Evolutionary conservation across 2,113 vertebrate genomes (phyloP), one percentile per base, ranked within the genome.

Genomic region (Actinemys pallida): DNA sequence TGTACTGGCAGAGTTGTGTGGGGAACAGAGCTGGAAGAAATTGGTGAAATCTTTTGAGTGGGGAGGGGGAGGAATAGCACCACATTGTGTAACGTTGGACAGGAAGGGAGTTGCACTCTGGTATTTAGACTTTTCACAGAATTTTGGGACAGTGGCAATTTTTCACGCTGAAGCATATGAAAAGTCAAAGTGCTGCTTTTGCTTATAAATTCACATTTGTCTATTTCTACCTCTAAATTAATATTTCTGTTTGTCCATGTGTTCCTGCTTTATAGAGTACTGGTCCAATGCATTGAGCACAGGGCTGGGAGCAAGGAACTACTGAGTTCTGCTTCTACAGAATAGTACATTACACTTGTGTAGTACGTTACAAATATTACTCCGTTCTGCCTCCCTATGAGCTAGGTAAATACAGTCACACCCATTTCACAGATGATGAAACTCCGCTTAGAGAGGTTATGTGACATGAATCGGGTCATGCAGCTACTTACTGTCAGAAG

Each of bases 401-500:
- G 78, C 62, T 53, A 90, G 78, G 57, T 96, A 89, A 92, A 54
- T 96, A 95, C 93, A 76, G 42, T 94, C 79, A 92, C 52, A 92
- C 53, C 20, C 65, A 45, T 95, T 96, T 81, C 91, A 69, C 84
- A 91, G 90, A 81, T 86, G 39, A 94, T 57, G 83, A 91, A 88
- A 88, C 93, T 88, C 82, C 54, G 94, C 86, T 92, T 75, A 2
- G 54, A 86, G 72, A 72, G 52, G 14, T 56, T 85, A 56, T 93
- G 84, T 39, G 84, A 65, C 52, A 81, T 52, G 39, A 56, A 62
- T 49, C 49, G 42, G 4, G 2, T 89, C 57, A 35, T 65, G 80
- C 35, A 88, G 25, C 24, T 29, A 87, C 76, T 29, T 59, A 35
- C 45, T n/a, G 78, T 81, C 57, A 57, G 49, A 52, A 95, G 53